These are phyloP conservation scores for Platycercus adscitus DNA, from an alignment of 2,113 vertebrate species.

Conservation along the genomic window DNA sequence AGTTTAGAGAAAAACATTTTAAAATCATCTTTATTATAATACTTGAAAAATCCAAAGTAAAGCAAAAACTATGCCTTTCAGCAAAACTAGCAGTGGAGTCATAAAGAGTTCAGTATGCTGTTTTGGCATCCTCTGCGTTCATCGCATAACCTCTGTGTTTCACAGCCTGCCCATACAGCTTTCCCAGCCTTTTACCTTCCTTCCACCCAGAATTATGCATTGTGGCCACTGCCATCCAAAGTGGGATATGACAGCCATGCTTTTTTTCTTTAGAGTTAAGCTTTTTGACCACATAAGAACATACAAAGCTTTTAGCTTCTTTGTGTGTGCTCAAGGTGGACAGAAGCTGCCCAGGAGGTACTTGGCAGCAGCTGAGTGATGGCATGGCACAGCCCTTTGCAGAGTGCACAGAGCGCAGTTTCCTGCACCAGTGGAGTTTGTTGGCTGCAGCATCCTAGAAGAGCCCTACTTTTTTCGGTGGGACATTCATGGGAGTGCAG, in stretches of 20 bases:
- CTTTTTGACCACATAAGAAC: background rate
- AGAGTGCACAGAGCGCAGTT: accelerated
- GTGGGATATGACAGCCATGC: background rate
- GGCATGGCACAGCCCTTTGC: background rate
- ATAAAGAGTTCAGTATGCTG: background rate
- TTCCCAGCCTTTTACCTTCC: background rate
- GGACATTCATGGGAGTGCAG: background rate
- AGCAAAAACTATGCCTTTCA: background rate
- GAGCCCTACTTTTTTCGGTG: background rate
- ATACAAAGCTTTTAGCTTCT: background rate
- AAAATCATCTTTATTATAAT: background rate
- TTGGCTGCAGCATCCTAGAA: background rate
- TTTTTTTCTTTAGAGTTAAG: background rate
- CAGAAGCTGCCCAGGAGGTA: background rate
- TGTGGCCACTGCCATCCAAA: background rate
- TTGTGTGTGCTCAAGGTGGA: background rate
- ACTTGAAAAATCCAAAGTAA: background rate
- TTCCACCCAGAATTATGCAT: background rate
- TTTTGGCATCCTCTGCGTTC: background rate
- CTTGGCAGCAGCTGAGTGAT: background rate
- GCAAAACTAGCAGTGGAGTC: background rate
- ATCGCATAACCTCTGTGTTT: background rate
- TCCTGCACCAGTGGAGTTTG: background rate
- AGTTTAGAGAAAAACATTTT: background rate
- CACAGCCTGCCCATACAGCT: background rate